These are phyloP conservation scores for Meandrina meandrites DNA, from an alignment of 92 coral and sea anemone species.

Conservation along the genomic window DNA sequence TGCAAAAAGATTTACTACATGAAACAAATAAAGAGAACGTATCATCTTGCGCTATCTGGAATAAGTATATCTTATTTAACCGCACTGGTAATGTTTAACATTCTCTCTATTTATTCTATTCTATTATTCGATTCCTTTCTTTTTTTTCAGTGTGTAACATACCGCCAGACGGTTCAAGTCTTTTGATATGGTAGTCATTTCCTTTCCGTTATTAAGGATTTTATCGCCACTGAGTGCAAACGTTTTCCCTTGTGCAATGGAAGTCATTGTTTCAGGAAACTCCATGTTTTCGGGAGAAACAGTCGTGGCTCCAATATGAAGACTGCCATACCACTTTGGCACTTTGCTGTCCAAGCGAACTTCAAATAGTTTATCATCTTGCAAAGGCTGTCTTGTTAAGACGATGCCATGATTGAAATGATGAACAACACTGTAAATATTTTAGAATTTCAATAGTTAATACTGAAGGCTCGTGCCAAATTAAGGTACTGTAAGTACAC, in stretches of 20 bases:
- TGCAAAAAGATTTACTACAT: no score
- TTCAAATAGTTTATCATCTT: constrained; percentile 80
- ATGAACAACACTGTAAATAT: constrained; percentile 36
- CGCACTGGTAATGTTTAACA: no score
- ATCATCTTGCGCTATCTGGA: no score
- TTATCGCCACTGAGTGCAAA: constrained; percentile 51
- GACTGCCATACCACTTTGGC: constrained; percentile 72
- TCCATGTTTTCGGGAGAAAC: constrained; percentile 44
- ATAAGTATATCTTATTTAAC: no score
- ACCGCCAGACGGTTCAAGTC: constrained; percentile 54
- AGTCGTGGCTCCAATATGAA: constrained; percentile 70
- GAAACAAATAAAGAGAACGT: no score
- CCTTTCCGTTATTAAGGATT: constrained; percentile 46
- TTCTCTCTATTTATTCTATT: no score
- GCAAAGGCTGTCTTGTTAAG: constrained; percentile 72
- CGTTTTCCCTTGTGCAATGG: constrained; percentile 41
- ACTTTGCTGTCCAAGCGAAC: constrained; percentile 84
- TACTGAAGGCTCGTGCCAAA: no score
- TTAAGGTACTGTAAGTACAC: no score
- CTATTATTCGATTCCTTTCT: no score
- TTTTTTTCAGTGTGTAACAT: constrained; percentile 15
- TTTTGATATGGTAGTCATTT: constrained; percentile 36
- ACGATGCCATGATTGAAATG: constrained; percentile 66
- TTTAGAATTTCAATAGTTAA: background rate
- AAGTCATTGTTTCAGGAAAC: constrained; percentile 50